Evolutionary conservation across 2,797 vertebrate species (phyloP).

Genomic region (Enteromius unitaeniatus): DNA sequence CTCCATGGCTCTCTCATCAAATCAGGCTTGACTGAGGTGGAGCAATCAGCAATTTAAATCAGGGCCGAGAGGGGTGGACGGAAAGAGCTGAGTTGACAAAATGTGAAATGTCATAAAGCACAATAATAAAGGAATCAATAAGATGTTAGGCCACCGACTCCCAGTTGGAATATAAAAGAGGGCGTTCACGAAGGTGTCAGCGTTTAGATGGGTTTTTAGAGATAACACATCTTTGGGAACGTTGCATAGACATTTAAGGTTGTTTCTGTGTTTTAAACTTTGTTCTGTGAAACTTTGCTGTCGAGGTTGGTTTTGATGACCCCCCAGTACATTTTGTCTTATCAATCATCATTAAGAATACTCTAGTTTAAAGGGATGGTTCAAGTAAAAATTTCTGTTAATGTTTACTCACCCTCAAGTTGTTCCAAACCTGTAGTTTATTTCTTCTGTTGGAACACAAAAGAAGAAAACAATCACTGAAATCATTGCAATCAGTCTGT

Average conservation of each 20-base stretch:
- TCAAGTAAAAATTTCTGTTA: neutral
- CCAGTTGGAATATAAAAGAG: conserved; percentile 59
- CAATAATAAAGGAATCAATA: conserved; percentile 77
- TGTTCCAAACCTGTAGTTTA: neutral
- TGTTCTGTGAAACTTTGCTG: neutral
- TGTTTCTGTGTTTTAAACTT: neutral
- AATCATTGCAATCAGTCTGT: neutral
- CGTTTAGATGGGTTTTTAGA: conserved; percentile 28
- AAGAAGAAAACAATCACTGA: neutral
- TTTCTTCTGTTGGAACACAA: neutral
- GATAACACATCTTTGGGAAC: neutral
- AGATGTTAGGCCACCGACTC: conserved; percentile 59
- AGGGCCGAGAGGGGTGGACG: conserved; percentile 51
- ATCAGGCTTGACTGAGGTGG: conserved; percentile 72
- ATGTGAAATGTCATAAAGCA: conserved; percentile 76
- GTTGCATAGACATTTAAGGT: neutral
- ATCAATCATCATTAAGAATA: neutral
- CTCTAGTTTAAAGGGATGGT: neutral
- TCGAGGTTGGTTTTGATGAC: neutral
- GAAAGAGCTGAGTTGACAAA: conserved; percentile 77
- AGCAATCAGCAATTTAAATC: conserved; percentile 81
- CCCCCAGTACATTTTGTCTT: too few species aligned
- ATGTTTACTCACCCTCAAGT: neutral
- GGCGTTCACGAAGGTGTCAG: conserved; percentile 40
- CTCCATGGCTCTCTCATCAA: conserved; percentile 73